Evolutionary conservation across 35 echinoderm and acorn worm species (phyloP), one percentile per base, ranked within the genome.

Genomic region (Patiria miniata): DNA sequence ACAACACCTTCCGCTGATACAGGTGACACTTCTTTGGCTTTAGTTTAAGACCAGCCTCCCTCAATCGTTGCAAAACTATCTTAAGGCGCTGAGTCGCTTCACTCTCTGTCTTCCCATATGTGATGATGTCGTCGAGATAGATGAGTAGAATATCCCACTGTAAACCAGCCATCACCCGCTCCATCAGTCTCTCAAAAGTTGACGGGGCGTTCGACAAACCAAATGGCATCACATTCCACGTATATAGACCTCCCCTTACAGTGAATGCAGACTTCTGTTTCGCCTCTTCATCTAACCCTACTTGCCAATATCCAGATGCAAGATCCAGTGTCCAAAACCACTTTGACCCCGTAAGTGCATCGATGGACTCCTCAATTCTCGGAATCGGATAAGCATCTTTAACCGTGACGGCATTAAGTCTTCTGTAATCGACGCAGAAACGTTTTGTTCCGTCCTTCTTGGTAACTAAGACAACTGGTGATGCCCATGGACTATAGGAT

Each of bases 371-470:
- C 21, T 93, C 91, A 10, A 93, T 93, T 32, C 91, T 39, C 1
- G 84, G 84, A 9, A 93, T 38, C 0, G 91, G 85, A 87, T 91
- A 93, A 1, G 73, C 61, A 34, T 91, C 89, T 40, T 86, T 91
- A 3, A 40, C 33, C 15, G 51, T 83, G 0, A 80, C 69, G 2
- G 42, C 39, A 39, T 91, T 91, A 0, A 91, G 28, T 39, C 39
- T 28, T 0, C 94, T n/a, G 51, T 95, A 95, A 65, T 88, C 85
- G 2, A 87, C 50, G 61, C 89, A 91, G n/a, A 91, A 79, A 26
- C 93, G 8, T 9, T 86, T 79, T 29, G 81, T 79, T 2, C 86
- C 87, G 81, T 90, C 92, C 37, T 94, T 93, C 86, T 93, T 90
- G 8, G 21, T 79, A 7, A 94, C 92, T 30, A 89, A 40, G 9